Percentiles rank a stretch among this genome's conserved stretches.
These are phyloP conservation scores for Hyposoter didymator DNA, from an alignment of 2,888 invertebrate genomes.

Conservation along the genomic window DNA sequence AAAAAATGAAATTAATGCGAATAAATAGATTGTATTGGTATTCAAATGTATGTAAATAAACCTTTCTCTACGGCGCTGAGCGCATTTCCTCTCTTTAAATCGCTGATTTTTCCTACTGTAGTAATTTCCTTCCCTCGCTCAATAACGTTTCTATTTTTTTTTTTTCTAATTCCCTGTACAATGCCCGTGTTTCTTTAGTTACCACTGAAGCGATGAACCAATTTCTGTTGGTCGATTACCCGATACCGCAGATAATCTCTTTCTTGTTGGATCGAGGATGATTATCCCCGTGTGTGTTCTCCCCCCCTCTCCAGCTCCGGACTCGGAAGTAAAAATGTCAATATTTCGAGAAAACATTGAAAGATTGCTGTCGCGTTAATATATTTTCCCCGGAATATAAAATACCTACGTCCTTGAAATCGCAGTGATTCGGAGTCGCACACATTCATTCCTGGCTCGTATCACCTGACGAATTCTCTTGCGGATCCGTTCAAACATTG, in stretches of 20 bases:
- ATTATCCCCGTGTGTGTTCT: slow-evolving; percentile 4
- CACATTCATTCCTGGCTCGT: neutral
- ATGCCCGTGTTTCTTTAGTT: slow-evolving; percentile 1
- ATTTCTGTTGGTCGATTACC: neutral
- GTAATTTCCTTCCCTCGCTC: neutral
- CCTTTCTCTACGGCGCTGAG: slow-evolving; percentile 60
- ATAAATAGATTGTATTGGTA: slow-evolving; percentile 80
- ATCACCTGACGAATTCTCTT: neutral
- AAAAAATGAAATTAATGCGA: slow-evolving; percentile 59
- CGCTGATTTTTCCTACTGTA: slow-evolving; percentile 37
- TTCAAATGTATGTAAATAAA: slow-evolving; percentile 81
- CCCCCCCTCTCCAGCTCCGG: neutral
- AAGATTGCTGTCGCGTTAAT: neutral
- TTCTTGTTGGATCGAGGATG: neutral
- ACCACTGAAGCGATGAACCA: neutral
- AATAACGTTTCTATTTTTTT: neutral
- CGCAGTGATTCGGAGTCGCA: slow-evolving; percentile 1
- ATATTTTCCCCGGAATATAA: neutral
- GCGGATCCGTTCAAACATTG: neutral
- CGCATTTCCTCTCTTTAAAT: slow-evolving; percentile 41
- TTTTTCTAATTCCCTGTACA: slow-evolving; percentile 9
- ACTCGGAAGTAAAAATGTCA: neutral
- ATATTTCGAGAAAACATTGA: neutral
- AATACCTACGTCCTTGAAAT: neutral
- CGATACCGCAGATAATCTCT: neutral